A percentile compares a stretch with the other conserved stretches of the same genome.
phyloP scores from a whole-genome alignment of 2,888 invertebrate genomes.

The Pyrochroa serraticornis region DNA sequence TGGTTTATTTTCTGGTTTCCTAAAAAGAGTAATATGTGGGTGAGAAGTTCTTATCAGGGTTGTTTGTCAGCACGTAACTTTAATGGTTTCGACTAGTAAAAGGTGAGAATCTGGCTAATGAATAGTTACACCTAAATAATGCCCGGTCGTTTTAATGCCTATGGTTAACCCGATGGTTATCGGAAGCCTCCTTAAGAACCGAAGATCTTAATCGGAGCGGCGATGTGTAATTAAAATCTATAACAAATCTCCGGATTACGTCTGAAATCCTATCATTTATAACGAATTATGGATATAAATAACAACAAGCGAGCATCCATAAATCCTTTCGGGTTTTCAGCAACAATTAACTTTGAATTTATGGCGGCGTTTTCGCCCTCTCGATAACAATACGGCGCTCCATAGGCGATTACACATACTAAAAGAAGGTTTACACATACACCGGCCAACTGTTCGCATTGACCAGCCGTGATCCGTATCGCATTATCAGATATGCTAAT shows the following conservation, averaged over 20 bases:
- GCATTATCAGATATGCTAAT: slow-evolving; percentile 48
- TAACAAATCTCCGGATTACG: slow-evolving; percentile 56
- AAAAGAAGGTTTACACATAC: slow-evolving; percentile 37
- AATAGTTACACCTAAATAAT: slow-evolving; percentile 43
- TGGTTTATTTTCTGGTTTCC: too few species aligned
- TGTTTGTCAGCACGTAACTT: slow-evolving; percentile 3
- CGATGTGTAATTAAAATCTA: slow-evolving; percentile 53
- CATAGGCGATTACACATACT: slow-evolving; percentile 37
- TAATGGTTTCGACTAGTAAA: background rate
- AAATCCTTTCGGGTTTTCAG: slow-evolving; percentile 54
- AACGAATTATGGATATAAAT: slow-evolving; percentile 54
- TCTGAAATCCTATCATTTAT: slow-evolving; percentile 54
- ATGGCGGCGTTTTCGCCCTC: slow-evolving; percentile 48
- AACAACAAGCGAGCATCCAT: slow-evolving; percentile 48
- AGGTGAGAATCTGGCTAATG: slow-evolving; percentile 29
- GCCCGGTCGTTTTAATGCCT: slow-evolving; percentile 42
- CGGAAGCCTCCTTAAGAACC: slow-evolving; percentile 48
- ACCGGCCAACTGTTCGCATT: slow-evolving; percentile 42
- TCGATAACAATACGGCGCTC: slow-evolving; percentile 51
- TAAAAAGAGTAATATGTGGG: too few species aligned
- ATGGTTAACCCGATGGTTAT: slow-evolving; percentile 49
- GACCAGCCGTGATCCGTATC: slow-evolving; percentile 43
- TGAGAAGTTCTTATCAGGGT: too few species aligned
- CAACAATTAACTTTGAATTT: slow-evolving; percentile 57
- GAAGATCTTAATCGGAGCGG: slow-evolving; percentile 49